phyloP scores from a whole-genome alignment of 2,797 vertebrate genomes.

The Helicolenus hilgendorfi region DNA sequence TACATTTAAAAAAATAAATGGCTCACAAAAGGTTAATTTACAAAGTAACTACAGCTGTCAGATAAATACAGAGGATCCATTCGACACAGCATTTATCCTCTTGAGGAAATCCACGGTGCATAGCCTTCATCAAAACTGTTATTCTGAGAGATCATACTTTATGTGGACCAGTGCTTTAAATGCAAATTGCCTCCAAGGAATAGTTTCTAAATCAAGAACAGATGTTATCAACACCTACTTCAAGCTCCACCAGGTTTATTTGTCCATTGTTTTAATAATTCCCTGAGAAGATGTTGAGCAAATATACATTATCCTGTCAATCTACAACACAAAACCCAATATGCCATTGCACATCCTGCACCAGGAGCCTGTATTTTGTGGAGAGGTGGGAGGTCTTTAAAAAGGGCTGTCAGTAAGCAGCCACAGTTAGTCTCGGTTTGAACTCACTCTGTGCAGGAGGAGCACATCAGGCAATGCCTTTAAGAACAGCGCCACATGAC shows the following conservation, averaged over 20 bases:
- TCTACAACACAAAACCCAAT: not conserved
- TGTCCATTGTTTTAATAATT: not conserved
- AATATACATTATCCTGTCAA: not conserved
- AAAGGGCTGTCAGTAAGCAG: constrained; percentile 71
- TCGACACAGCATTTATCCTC: not conserved
- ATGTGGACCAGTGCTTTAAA: not conserved
- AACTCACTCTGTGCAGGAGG: constrained; percentile 74
- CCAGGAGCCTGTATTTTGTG: constrained; percentile 28
- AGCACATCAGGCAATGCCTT: constrained; percentile 71
- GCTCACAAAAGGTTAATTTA: not conserved
- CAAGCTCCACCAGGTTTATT: not conserved
- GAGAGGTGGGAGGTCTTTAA: constrained; percentile 85
- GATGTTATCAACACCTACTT: constrained; percentile 13
- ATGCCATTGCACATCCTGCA: not conserved
- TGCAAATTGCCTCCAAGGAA: constrained; percentile 1
- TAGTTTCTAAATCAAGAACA: constrained; percentile 29
- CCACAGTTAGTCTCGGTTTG: constrained; percentile 76
- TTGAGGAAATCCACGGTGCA: not conserved
- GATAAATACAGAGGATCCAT: not conserved
- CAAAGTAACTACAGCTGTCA: not conserved
- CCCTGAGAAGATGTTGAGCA: not conserved
- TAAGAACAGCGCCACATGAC: constrained; percentile 70
- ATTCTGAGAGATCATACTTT: not conserved
- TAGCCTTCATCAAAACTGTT: not conserved
- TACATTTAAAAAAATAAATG: not conserved